These are phyloP conservation scores for Acipenser ruthenus DNA, from an alignment of 2,797 vertebrate genomes.

Conservation along the genomic window DNA sequence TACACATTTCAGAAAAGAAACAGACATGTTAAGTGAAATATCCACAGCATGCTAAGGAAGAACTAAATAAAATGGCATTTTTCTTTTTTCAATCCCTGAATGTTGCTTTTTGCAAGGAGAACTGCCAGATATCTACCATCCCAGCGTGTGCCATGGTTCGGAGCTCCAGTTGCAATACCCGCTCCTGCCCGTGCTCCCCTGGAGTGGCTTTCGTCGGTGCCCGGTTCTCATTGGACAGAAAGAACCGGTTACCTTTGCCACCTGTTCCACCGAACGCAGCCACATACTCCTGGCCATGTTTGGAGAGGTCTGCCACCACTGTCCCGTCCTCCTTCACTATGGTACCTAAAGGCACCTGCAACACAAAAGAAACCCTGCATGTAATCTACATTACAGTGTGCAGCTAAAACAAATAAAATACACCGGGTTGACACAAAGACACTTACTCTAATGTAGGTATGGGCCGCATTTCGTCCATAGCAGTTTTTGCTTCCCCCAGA, in stretches of 20 bases:
- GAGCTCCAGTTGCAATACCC: constrained; percentile 76
- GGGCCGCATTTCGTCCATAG: constrained; percentile 64
- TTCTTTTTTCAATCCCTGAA: too few species aligned
- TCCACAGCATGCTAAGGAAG: too few species aligned
- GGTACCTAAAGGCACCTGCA: constrained; percentile 83
- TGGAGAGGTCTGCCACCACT: constrained; percentile 66
- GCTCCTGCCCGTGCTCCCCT: constrained; percentile 73
- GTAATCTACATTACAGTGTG: neutral
- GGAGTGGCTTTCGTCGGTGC: constrained; percentile 65
- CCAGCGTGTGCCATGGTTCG: constrained; percentile 89
- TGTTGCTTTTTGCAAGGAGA: neutral
- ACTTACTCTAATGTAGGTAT: constrained; percentile 66
- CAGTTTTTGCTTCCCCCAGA: constrained; percentile 78
- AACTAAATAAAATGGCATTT: neutral
- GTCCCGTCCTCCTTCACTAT: constrained; percentile 72
- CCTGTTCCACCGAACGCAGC: constrained; percentile 79
- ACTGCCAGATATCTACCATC: constrained; percentile 56
- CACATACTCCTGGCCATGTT: constrained; percentile 67
- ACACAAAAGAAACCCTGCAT: neutral
- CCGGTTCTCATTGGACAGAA: constrained; percentile 84
- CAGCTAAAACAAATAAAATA: neutral
- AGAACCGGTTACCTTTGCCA: constrained; percentile 90
- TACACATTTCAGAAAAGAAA: neutral
- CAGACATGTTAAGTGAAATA: too few species aligned
- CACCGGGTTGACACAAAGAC: neutral